Conservation (phyloP, 2,888 invertebrate genomes). For the Dolichopus griseipennis region DNA sequence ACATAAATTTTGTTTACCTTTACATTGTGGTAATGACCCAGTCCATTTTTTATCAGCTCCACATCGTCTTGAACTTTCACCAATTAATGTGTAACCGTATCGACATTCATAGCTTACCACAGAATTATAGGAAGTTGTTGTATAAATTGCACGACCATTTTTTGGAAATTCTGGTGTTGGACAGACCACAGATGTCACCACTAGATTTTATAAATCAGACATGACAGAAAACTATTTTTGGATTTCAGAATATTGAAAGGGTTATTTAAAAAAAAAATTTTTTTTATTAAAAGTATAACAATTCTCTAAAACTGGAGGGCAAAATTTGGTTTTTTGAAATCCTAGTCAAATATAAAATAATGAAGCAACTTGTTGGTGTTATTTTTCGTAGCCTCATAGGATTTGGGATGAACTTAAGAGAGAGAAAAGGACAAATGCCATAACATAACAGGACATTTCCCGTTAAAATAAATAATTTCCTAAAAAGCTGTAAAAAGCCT, state of each 20-base stretch:
- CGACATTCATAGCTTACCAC: slow-evolving; percentile 93
- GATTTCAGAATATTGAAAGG: neutral
- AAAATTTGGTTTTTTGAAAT: too few species aligned
- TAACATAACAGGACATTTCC: too few species aligned
- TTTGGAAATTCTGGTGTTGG: slow-evolving; percentile 83
- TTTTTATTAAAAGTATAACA: too few species aligned
- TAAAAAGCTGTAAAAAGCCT: too few species aligned
- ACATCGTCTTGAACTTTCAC: slow-evolving; percentile 83
- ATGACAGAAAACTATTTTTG: neutral
- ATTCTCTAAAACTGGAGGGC: too few species aligned
- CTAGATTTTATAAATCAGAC: slow-evolving; percentile 37
- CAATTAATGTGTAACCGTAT: slow-evolving; percentile 84
- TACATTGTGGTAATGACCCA: slow-evolving; percentile 82
- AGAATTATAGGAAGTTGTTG: slow-evolving; percentile 89
- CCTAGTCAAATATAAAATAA: too few species aligned
- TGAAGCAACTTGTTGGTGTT: too few species aligned
- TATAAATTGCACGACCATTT: slow-evolving; percentile 87
- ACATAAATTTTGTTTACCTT: slow-evolving; percentile 54
- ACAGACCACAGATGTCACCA: slow-evolving; percentile 90
- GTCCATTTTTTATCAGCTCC: slow-evolving; percentile 94
- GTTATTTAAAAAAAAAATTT: too few species aligned
- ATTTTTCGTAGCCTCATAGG: too few species aligned
- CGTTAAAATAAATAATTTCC: too few species aligned
- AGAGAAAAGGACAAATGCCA: too few species aligned
- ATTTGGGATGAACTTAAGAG: too few species aligned